These are phyloP conservation scores for Griposia aprilina DNA, from an alignment of 2,888 invertebrate species.

Conservation along the genomic window DNA sequence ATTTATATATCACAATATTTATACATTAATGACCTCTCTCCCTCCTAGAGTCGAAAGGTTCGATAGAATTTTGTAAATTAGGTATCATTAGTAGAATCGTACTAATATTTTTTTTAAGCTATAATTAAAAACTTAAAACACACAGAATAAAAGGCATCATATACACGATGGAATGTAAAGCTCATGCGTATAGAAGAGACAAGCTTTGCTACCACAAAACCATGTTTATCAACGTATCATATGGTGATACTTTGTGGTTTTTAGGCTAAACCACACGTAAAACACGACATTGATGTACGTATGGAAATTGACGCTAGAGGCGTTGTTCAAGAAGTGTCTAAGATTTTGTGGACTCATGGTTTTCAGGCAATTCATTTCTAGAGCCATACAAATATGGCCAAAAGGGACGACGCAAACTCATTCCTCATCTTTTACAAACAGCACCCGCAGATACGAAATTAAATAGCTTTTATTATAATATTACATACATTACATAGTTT, in stretches of 20 bases:
- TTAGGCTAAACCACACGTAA: neutral
- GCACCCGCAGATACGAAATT: neutral
- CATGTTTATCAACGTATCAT: too few relatives aligned
- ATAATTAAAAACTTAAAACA: neutral
- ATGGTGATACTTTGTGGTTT: neutral
- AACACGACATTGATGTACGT: neutral
- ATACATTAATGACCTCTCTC: neutral
- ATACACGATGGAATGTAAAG: neutral
- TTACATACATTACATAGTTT: neutral
- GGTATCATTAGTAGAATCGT: constrained; percentile 10
- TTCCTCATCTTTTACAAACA: neutral
- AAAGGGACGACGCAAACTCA: neutral
- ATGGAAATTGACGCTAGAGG: neutral
- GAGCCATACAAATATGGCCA: neutral
- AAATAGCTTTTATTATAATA: neutral
- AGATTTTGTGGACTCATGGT: neutral
- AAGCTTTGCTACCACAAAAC: neutral
- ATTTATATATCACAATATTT: neutral
- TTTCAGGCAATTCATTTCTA: neutral
- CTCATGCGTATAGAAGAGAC: neutral
- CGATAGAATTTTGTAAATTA: constrained; percentile 7
- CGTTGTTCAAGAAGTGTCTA: neutral
- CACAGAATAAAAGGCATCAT: neutral
- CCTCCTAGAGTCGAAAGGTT: neutral
- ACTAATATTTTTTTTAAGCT: neutral